These are phyloP conservation scores for Opisthograptis luteolata DNA, from an alignment of 2,888 invertebrate genomes.

Conservation along the genomic window DNA sequence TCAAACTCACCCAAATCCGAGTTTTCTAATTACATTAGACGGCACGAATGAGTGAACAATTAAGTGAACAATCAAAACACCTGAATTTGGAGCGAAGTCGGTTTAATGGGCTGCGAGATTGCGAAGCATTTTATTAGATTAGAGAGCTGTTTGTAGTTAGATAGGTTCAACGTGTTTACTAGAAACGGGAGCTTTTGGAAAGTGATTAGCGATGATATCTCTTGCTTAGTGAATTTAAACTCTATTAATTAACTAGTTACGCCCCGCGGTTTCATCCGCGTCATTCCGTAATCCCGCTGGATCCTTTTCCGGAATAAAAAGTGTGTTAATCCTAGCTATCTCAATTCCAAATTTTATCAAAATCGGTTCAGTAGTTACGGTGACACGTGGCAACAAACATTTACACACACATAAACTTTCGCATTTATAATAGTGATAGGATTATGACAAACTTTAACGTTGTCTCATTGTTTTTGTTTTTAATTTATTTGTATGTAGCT, in stretches of 20 bases:
- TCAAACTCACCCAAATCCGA: neutral
- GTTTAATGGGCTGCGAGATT: conserved; percentile 33
- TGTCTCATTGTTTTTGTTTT: too few relatives aligned
- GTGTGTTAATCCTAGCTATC: too few relatives aligned
- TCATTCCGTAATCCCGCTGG: too few relatives aligned
- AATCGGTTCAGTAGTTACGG: too few relatives aligned
- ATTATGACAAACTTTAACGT: too few relatives aligned
- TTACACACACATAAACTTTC: too few relatives aligned
- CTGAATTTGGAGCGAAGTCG: conserved; percentile 21
- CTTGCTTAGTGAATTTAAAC: neutral
- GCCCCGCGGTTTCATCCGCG: too few relatives aligned
- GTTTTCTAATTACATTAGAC: conserved; percentile 21
- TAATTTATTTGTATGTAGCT: too few relatives aligned
- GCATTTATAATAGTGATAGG: too few relatives aligned
- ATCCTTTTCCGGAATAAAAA: too few relatives aligned
- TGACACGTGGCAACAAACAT: too few relatives aligned
- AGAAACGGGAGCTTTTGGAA: conserved; percentile 2
- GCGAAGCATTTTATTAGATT: conserved; percentile 23
- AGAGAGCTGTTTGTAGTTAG: neutral
- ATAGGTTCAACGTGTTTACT: conserved; percentile 9
- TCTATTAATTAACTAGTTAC: neutral
- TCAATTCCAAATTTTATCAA: too few relatives aligned
- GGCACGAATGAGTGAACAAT: conserved; percentile 31
- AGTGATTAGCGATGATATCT: conserved; percentile 10
- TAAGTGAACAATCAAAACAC: conserved; percentile 32